Base-by-base conservation (phyloP, 2,113 vertebrate genomes). In the Cyanocitta stelleri region DNA sequence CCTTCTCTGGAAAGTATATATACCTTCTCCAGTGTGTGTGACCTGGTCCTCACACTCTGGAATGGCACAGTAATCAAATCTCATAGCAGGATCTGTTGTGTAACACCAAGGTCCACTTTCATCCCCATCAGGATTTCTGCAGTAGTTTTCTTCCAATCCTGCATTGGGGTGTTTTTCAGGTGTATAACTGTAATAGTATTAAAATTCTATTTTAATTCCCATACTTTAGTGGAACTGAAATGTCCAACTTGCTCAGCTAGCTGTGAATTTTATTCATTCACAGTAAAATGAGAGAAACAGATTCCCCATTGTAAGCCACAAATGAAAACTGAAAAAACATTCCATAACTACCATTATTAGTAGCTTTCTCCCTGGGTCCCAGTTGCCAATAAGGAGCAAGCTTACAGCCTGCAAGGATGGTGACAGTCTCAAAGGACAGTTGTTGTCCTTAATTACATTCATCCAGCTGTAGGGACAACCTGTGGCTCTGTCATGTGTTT, bases 101-200 rank as follows among this genome's bases (percentile, higher is more conserved):
- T 99, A 99, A 79, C 99, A 99, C 99, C 99, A 99, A 41, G 99
- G 99, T 87, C 97, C 98, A 0, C 9, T 30, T 39, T 63, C 90
- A 59, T 99, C 99, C 1, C 64, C 96, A 97, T 99, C 99, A 2
- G 99, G 99, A 87, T 99, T 99, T 94, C 99, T 98, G 72, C 99
- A 99, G 96, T 98, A 98, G 97, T 99, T 99, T 64, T 90, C 95
- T 5, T 99, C 98, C 37, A 99, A 66, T 5, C 98, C 98, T 10
- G 79, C 94, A 1, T 0, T 33, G 17, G 98, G 98, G 62, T 77
- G 0, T 7, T 32, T 95, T 7, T 64, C 87, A 54, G 98, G 98
- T 12, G 96, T 91, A 39, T 37, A 97, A 0, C 98, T 98, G 95
- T 27, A 93, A 93, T 2, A 85, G 23, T 26, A 90, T 95, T 79